Conservation (phyloP, 2,113 vertebrate species). For the Mastomys coucha region DNA sequence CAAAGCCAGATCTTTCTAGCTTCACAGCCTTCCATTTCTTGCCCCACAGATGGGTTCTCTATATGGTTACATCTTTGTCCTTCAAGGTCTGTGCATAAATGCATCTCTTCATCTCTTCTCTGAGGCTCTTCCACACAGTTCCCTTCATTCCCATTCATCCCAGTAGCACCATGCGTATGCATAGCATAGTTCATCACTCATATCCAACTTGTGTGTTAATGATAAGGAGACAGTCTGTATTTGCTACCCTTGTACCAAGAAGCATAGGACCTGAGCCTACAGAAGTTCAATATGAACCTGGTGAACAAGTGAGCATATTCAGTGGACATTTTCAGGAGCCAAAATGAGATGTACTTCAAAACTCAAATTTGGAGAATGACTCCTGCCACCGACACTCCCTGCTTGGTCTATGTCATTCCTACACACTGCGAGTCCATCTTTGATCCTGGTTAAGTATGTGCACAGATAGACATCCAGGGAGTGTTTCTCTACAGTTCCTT, state of each 20-base stretch:
- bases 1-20: not conserved
- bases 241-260: not conserved
- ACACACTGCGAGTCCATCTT: not conserved
- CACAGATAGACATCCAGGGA: too few species aligned
- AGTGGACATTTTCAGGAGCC: not conserved
- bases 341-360: not conserved
- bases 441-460: not conserved
- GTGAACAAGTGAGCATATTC: not conserved
- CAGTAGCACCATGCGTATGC: not conserved
- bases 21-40: not conserved
- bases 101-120: not conserved
- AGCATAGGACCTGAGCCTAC: rapidly evolving
- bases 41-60: not conserved
- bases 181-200: not conserved
- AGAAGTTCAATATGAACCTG: not conserved
- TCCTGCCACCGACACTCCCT: rapidly evolving
- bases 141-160: not conserved
- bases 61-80: not conserved
- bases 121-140: not conserved
- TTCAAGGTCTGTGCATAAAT: not conserved
- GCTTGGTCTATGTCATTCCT: not conserved
- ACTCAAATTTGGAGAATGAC: not conserved
- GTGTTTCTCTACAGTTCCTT: not conserved
- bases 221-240: not conserved
- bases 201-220: not conserved